A percentile compares a stretch with the other conserved stretches of the same genome.
These are phyloP conservation scores for Pheosia tremula DNA, from an alignment of 2,888 invertebrate genomes.

Conservation along the genomic window DNA sequence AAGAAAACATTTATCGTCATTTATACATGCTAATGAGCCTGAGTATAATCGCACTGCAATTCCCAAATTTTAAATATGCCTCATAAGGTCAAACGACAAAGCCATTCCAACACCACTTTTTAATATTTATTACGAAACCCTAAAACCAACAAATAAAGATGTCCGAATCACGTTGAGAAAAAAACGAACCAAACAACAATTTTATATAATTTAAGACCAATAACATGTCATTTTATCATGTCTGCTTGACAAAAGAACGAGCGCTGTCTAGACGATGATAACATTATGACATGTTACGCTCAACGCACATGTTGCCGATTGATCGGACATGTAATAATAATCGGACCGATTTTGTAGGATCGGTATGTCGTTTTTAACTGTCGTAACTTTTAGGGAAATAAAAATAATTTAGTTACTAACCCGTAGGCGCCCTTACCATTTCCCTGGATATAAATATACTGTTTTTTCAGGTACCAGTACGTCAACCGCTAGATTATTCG, in stretches of 20 bases:
- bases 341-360: background rate
- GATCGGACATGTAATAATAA: background rate
- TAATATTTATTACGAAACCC: background rate
- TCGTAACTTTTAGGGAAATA: too few species aligned
- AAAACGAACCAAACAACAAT: background rate
- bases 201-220: slow-evolving; percentile 9
- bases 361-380: too few species aligned
- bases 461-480: too few species aligned
- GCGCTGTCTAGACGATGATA: slow-evolving; percentile 6
- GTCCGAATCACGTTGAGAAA: slow-evolving; percentile 4
- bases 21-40: too few species aligned
- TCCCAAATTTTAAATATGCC: background rate
- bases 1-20: too few species aligned
- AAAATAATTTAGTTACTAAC: too few species aligned
- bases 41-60: too few species aligned
- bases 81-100: background rate
- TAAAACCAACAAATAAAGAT: slow-evolving; percentile 4
- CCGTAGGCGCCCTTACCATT: too few species aligned
- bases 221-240: slow-evolving; percentile 4
- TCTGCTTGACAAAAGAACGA: slow-evolving; percentile 6
- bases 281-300: slow-evolving; percentile 1
- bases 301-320: background rate
- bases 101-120: background rate
- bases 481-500: too few species aligned
- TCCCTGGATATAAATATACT: too few species aligned